Evolutionary conservation across 1,140 invertebrate species (phyloP).

Genomic region (Leptopilina clavipes): DNA sequence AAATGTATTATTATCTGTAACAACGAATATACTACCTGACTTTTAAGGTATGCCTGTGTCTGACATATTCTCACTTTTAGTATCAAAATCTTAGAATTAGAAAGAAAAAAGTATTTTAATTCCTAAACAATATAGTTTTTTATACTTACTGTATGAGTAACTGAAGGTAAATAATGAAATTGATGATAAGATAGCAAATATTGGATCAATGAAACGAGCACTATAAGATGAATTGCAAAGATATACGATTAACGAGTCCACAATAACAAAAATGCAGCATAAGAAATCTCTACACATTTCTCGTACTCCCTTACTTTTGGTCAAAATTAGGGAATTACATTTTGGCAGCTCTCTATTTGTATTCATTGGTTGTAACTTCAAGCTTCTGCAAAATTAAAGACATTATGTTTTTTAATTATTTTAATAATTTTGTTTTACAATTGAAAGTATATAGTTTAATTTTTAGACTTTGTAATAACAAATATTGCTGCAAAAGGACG

Average conservation of each 20-base stretch:
- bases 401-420: too few species aligned
- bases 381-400: conserved; percentile 61
- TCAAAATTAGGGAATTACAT: conserved; percentile 65
- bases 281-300: conserved; percentile 80
- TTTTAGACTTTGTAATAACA: too few species aligned
- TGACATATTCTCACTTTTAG: too few species aligned
- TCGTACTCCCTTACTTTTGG: conserved; percentile 70
- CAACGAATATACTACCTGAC: too few species aligned
- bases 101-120: too few species aligned
- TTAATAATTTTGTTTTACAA: conserved; percentile 26
- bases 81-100: background rate
- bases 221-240: conserved; percentile 76
- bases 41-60: too few species aligned
- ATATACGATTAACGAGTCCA: conserved; percentile 80
- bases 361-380: conserved; percentile 68
- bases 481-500: too few species aligned
- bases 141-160: conserved; percentile 83
- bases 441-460: too few species aligned
- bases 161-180: conserved; percentile 79
- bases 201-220: conserved; percentile 84
- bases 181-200: conserved; percentile 81
- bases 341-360: conserved; percentile 69
- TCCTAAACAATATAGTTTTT: background rate
- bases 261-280: conserved; percentile 81
- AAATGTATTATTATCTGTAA: too few species aligned